Evolutionary conservation across 2,797 vertebrate species (phyloP), one percentile per base, ranked within the genome.

Genomic region (Syndactyla subalaris): DNA sequence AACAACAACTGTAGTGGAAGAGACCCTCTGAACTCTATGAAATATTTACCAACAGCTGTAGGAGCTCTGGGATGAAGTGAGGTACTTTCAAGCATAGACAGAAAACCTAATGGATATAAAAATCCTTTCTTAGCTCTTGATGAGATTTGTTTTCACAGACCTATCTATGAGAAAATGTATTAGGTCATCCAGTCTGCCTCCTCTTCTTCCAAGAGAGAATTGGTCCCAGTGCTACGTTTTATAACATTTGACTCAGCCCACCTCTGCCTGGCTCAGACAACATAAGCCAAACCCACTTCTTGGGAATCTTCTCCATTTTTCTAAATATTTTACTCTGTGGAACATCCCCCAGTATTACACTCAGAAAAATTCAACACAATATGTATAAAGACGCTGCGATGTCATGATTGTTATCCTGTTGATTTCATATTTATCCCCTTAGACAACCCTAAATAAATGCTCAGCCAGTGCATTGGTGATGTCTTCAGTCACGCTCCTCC

Each of bases 21-120:
- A 88, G 73, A 84, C 74, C 79, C 85, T 89, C 76, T 75, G 91
- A 93, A 92, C 55, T 66, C 65, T 49, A 65, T 92, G 49, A 96
- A 96, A 92, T 93, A 95, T 93, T 96, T 92, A 97, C 68, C 89
- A 83, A 88, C 32, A 81, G 62, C 61, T 87, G 87, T 58, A 78
- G 81, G 65, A 93, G 77, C 68, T 54, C 70, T 82, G 58, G 78
- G 77, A 93, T 87, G 74, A 92, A 91, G 72, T 62, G 73, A 95
- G 94, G 74, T 85, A 90, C 65, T 93, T 92, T 79, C 68, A 89
- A 91, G 62, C 52, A 74, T 14, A 92, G 66, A 80, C 27, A 85
- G 65, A 73, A 97, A 91, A 83, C 61, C 70, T 93, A 92, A 92
- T 92, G 77, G 94, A 77, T 83, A 85, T 81, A 85, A 93, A 89